Base-by-base conservation (phyloP, 2,113 vertebrate genomes). In the Lota lota region DNA sequence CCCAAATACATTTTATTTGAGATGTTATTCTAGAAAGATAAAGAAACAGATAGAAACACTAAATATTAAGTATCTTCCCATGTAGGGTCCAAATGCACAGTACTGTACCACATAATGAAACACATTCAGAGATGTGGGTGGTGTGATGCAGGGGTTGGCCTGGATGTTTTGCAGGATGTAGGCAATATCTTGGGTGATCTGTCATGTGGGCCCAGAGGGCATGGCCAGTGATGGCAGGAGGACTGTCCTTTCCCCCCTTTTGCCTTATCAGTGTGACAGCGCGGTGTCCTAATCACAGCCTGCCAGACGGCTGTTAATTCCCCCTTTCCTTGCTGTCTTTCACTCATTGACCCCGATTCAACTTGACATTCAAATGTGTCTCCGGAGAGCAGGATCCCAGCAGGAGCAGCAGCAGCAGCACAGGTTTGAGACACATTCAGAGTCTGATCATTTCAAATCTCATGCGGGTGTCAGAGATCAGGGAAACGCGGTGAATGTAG, bases 261-360 rank as follows among this genome's bases (percentile, higher is more conserved):
- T 56, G 72, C 83, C 88, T 91, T 93, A 90, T 94, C 88, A 89
- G 91, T 90, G 90, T 92, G 94, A 90, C 89, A 89, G 90, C 91
- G 82, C 79, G 76, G 91, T 84, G 77, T 80, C 91, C 92, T 94
- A 90, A 93, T 95, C 93, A 89, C 92, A 77, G 72, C 82, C 56
- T 73, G n/a, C 83, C 92, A 90, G 93, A 89, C 85, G 77, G 85
- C 67, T 80, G 82, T 80, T 90, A 88, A 88, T 91, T 93, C 91
- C 91, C 85, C 79, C 11, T 0, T 80, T 20, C 84, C 81, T 66
- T 57, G 20, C 73, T 85, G 59, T 33, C 79, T 60, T 59, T 67
- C 69, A 61, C 50, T 47, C 75, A 72, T 50, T 66, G 68, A 64
- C 68, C 67, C 61, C 74, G 56, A 56, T 62, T 68, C 74, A 73